Base-by-base conservation (phyloP, 2,888 invertebrate species). In the Mechanitis mazaeus region DNA sequence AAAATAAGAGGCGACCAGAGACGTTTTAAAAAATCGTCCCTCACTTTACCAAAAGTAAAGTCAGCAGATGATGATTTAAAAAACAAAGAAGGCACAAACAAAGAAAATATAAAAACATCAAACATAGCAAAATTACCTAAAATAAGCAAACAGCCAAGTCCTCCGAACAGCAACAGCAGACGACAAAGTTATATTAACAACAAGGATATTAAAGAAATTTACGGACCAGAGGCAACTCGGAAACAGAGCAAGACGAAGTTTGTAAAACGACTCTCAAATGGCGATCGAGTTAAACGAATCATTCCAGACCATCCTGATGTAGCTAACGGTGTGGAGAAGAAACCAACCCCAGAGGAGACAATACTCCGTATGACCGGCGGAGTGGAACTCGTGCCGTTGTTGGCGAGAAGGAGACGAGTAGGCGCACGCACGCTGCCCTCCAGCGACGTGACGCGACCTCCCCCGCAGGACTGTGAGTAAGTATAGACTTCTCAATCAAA, bases 351-450 rank as follows among this genome's bases (percentile, higher is more conserved):
- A 28, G 90, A 90, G 65, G 77, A 78, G 11, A 73, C 80, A 28
- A 85, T 90, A 59, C 68, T 89, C 31, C 78, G 83, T 64, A 75
- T 91, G 65, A 93, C 92, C 1, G 93, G 93, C 31, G 95, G 95
- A 33, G 92, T 94, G 57, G 95, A 95, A 82, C 86, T 96, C 74
- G 95, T 95, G 60, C 94, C 95, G 2, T 84, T 96, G 57, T 81
- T 96, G 68, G 94, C 95, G 33, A 92, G 93, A 67, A 91, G 94
- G 70, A 88, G 94, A 64, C 80, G 86, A 4, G 80, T 87, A 3
- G 90, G 89, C n/a, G 86, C 90, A 2, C 81, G 90, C 56, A 90
- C 90, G 38, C 72, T 90, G 62, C 90, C 77, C 0, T 90, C 90
- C 31, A 90, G 89, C 71, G 90, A 90, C 69, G 86, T 90, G 67